Conservation (phyloP, 2,888 invertebrate species). For the Chrysolina oricalcia region DNA sequence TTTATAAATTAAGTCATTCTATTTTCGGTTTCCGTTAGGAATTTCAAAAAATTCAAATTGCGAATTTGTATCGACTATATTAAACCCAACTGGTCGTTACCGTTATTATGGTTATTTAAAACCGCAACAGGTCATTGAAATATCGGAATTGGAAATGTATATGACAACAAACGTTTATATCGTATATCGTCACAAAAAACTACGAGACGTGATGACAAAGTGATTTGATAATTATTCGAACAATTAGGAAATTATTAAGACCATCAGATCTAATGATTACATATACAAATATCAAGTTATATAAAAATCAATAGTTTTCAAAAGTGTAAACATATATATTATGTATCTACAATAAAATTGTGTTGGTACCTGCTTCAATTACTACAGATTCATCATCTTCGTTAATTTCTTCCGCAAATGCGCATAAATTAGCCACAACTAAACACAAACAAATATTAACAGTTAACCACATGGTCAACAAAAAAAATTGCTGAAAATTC, state of each 20-base stretch:
- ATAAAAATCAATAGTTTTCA: background rate
- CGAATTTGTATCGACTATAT: background rate
- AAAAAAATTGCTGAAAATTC: slow-evolving; percentile 38
- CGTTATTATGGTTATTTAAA: slow-evolving; percentile 6
- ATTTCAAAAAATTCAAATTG: background rate
- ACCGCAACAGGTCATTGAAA: slow-evolving; percentile 7
- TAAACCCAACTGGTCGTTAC: slow-evolving; percentile 4
- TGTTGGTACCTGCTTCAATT: slow-evolving; percentile 63
- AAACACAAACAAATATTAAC: slow-evolving; percentile 56
- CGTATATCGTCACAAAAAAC: background rate
- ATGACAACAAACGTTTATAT: background rate
- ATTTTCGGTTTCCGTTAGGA: background rate
- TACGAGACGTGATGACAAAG: background rate
- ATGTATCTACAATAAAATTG: background rate
- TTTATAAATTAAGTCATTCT: background rate
- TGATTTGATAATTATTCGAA: background rate
- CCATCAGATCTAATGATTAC: background rate
- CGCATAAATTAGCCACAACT: slow-evolving; percentile 57
- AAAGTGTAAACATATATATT: background rate
- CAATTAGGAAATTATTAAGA: background rate
- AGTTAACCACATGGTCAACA: slow-evolving; percentile 59
- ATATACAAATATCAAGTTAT: no score
- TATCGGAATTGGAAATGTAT: background rate
- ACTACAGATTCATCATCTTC: slow-evolving; percentile 58
- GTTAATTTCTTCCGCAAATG: slow-evolving; percentile 49